Evolutionary conservation across 2,113 vertebrate genomes (phyloP).

Genomic region (Gorsachius goisagi): DNA sequence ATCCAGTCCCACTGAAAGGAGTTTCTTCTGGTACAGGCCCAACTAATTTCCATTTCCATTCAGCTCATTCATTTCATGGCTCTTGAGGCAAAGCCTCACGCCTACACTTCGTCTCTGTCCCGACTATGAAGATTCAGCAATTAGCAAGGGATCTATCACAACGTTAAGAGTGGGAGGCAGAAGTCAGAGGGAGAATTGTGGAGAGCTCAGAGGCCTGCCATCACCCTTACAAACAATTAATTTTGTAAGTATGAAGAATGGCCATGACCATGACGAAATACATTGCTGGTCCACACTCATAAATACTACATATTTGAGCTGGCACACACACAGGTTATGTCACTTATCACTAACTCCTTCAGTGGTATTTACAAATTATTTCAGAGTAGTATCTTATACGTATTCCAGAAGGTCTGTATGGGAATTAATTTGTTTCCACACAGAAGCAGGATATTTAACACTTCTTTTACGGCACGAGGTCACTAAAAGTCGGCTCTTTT

Average conservation of each 20-base stretch:
- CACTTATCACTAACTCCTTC: neutral
- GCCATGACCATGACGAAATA: accelerated
- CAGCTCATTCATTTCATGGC: neutral
- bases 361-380: neutral
- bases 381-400: neutral
- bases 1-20: neutral
- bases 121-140: neutral
- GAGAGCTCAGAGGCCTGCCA: neutral
- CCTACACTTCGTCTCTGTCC: neutral
- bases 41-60: constrained; percentile 3
- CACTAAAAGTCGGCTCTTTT: neutral
- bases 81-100: neutral
- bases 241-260: neutral
- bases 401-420: neutral
- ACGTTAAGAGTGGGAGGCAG: neutral
- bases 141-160: neutral
- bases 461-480: neutral
- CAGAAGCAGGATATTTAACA: neutral
- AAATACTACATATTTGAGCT: neutral
- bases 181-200: neutral
- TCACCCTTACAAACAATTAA: neutral
- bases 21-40: neutral
- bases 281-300: neutral
- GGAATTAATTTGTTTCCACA: neutral
- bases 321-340: neutral